Percentiles rank a stretch among this genome's conserved stretches.
Evolutionary conservation across 2,113 vertebrate genomes (phyloP).

Genomic region (Scolopax mira): DNA sequence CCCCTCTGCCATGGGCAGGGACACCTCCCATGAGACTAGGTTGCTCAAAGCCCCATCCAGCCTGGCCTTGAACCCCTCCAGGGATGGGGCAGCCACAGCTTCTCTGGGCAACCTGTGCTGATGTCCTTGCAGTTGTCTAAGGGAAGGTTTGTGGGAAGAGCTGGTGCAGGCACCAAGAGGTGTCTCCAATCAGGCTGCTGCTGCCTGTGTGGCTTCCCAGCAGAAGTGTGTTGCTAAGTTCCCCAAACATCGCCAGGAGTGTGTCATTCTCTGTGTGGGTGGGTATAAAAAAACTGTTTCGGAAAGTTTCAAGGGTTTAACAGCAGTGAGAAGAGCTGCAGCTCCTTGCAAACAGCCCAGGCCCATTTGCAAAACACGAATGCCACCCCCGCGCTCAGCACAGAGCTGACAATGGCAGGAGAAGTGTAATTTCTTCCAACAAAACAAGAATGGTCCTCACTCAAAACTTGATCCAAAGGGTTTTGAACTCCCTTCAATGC

Average conservation of each 20-base stretch:
- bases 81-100: no score
- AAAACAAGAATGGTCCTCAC: not conserved
- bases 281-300: conserved; percentile 16
- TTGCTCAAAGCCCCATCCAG: no score
- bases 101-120: no score
- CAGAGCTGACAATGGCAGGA: not conserved
- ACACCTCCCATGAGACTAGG: no score
- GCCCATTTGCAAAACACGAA: not conserved
- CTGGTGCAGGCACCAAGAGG: not conserved
- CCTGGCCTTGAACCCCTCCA: no score
- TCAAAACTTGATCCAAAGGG: not conserved
- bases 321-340: not conserved
- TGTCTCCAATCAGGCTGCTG: not conserved
- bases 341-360: not conserved
- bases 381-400: not conserved
- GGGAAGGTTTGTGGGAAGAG: not conserved
- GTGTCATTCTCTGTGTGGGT: not conserved
- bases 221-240: conserved; percentile 14
- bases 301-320: conserved; percentile 34
- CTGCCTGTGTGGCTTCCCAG: not conserved
- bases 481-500: not conserved
- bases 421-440: not conserved
- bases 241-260: not conserved
- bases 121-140: not conserved
- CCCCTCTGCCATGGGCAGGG: no score